Conservation (phyloP, 2,113 vertebrate species). For the Sinosuthora webbiana region DNA sequence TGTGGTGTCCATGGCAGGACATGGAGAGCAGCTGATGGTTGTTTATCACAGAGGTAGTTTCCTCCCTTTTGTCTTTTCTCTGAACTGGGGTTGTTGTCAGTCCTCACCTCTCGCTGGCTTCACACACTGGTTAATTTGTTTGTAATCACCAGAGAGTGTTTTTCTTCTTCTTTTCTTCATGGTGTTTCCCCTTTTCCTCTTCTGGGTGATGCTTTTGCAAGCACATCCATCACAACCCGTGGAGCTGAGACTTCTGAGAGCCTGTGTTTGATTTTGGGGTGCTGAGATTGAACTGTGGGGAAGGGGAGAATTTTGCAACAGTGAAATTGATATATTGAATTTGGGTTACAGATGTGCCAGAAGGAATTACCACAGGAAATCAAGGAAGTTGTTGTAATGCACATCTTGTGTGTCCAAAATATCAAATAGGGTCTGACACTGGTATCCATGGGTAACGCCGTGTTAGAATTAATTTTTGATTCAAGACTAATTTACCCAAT, state of each 20-base stretch:
- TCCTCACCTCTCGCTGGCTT: not conserved
- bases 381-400: not conserved
- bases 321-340: not conserved
- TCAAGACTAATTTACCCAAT: not conserved
- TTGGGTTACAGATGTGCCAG: not conserved
- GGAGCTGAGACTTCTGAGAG: not conserved
- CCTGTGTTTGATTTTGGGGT: not conserved
- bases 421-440: not conserved
- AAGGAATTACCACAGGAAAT: not conserved
- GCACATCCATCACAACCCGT: not conserved
- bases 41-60: conserved; percentile 87
- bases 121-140: not conserved
- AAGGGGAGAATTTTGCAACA: not conserved
- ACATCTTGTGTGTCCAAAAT: not conserved
- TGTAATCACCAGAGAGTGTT: not conserved
- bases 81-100: not conserved
- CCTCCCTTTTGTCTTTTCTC: not conserved
- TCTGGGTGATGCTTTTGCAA: not conserved
- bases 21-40: conserved; percentile 89
- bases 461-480: not conserved
- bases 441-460: not conserved
- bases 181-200: not conserved
- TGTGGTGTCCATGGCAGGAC: conserved; percentile 88
- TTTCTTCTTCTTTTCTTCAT: not conserved
- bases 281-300: not conserved